phyloP scores from a whole-genome alignment of 2,888 invertebrate genomes.

The Scaptomyza flava region DNA sequence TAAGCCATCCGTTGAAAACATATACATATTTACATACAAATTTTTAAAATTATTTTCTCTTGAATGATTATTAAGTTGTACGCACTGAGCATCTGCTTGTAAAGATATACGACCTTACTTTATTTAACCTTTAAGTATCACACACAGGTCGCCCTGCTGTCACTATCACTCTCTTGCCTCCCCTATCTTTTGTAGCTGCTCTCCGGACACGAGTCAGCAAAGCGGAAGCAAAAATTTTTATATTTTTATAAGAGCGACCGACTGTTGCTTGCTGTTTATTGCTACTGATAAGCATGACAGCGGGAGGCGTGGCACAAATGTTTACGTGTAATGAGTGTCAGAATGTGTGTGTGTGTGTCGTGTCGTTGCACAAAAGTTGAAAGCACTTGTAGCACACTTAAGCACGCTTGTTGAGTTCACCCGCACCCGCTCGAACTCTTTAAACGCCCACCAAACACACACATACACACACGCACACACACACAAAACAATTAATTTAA shows the following conservation, averaged over 20 bases:
- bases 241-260: constrained; percentile 33
- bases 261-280: constrained; percentile 65
- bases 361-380: constrained; percentile 11
- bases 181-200: constrained; percentile 10
- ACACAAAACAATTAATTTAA: constrained; percentile 72
- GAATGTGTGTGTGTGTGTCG: constrained; percentile 27
- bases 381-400: constrained; percentile 68
- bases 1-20: too few relatives aligned
- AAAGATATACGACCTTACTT: neutral
- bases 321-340: constrained; percentile 22
- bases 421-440: constrained; percentile 23
- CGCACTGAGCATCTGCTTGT: neutral
- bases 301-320: constrained; percentile 11
- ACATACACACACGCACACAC: constrained; percentile 18
- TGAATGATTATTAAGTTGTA: neutral
- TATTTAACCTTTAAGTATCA: neutral
- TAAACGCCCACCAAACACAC: neutral
- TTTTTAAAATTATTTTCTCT: neutral
- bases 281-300: constrained; percentile 67
- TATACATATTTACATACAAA: too few relatives aligned
- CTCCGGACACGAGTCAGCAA: constrained; percentile 31
- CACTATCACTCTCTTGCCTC: neutral
- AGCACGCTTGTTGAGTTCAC: constrained; percentile 66
- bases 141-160: neutral
- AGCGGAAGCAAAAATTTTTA: constrained; percentile 59